Evolutionary conservation across 2,888 invertebrate genomes (phyloP), one percentile per base, ranked within the genome.

Genomic region (Mythimna albipuncta): DNA sequence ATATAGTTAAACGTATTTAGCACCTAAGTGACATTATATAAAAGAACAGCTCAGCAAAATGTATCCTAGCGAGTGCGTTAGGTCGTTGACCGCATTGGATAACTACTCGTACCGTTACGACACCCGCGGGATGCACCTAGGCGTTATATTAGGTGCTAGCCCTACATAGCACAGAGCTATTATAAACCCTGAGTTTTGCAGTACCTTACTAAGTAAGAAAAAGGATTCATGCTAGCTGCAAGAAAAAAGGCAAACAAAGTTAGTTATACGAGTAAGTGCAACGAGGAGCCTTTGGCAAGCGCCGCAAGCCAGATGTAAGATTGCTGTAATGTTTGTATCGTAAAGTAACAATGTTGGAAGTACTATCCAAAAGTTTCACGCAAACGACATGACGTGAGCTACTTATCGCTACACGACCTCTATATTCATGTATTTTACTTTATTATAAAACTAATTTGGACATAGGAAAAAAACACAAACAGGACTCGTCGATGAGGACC

Each of bases 211-310:
- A 50, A 21, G 64, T 63, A 35, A 21, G 32, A 3, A 32, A 32
- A 32, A 32, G n/a, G 58, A 64, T 21, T 54, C n/a, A 5, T 66
- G n/a, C 19, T 61, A 32, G 21, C 10, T 13, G 13, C 41, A n/a
- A 38, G 47, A 26, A 74, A 74, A 74, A 77, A 61, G 52, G 13
- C 41, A n/a, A 54, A 68, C 77, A 74, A 61, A 61, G 77, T 67
- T 59, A 19, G 35, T 58, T 66, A 54, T 67, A 32, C 13, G 65
- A 64, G 38, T 59, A 21, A 13, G 66, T 75, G 47, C 41, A 69
- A 74, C 47, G 13, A 47, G 26, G 54, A 59, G 38, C 35, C 66
- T 73, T 73, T 76, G 52, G 19, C 16, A 59, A n/a, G n/a, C n/a
- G n/a, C n/a, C n/a, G n/a, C n/a, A n/a, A 32, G 77, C 55, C 69